phyloP scores from a whole-genome alignment of 2,888 invertebrate species.

The Baccha elongata region DNA sequence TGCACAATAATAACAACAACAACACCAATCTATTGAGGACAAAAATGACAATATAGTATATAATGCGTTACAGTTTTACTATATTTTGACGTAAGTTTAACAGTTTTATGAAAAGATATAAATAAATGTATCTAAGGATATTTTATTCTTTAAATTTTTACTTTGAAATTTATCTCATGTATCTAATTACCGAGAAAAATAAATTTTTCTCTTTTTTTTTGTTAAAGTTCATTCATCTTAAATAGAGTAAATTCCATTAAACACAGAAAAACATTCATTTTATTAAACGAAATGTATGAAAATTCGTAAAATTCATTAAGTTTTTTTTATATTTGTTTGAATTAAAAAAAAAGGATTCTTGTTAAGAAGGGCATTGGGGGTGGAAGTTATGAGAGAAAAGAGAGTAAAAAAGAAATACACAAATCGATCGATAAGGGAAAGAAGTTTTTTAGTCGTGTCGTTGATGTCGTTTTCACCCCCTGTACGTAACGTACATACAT shows the following conservation, averaged over 20 bases:
- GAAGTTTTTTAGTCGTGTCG: constrained; percentile 40
- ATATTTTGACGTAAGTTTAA: constrained; percentile 50
- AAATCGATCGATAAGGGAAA: constrained; percentile 71
- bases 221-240: background rate
- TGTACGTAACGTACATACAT: background rate
- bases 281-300: constrained; percentile 18
- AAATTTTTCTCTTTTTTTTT: background rate
- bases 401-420: constrained; percentile 42
- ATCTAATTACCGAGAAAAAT: no score
- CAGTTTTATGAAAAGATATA: no score
- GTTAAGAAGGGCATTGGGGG: background rate
- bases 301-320: constrained; percentile 43
- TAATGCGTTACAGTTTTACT: constrained; percentile 30
- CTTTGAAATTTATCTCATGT: constrained; percentile 1
- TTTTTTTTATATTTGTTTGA: constrained; percentile 26
- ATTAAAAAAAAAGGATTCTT: constrained; percentile 48
- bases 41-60: constrained; percentile 25
- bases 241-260: constrained; percentile 9
- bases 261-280: constrained; percentile 12
- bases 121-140: no score
- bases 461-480: constrained; percentile 22
- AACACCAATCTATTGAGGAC: constrained; percentile 17
- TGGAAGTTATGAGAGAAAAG: constrained; percentile 20
- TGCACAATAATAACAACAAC: constrained; percentile 60
- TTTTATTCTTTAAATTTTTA: background rate